Evolutionary conservation across 2,113 vertebrate species (phyloP).

Genomic region (Aphyosemion australe): DNA sequence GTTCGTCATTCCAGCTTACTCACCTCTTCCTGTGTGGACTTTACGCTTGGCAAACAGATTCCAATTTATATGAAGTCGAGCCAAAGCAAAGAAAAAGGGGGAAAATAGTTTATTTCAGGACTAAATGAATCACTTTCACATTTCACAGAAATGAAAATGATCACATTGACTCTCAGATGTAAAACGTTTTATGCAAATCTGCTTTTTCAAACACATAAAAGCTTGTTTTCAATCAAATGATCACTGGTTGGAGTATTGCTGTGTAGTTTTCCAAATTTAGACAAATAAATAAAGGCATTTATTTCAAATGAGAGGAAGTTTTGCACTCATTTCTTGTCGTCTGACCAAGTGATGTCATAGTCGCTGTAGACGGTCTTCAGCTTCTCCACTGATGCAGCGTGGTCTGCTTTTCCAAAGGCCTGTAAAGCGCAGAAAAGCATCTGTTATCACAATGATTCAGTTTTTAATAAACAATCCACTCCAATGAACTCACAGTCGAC

Average conservation of each 20-base stretch:
- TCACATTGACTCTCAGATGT: background rate
- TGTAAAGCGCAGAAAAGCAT: constrained; percentile 55
- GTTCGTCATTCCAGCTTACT: constrained; percentile 18
- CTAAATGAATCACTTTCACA: background rate
- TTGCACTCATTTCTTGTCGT: constrained; percentile 79
- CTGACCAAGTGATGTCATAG: constrained; percentile 88
- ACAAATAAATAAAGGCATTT: constrained; percentile 2
- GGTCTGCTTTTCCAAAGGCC: constrained; percentile 92
- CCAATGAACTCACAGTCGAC: constrained; percentile 82
- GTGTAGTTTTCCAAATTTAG: background rate
- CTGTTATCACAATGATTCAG: background rate
- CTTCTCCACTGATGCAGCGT: constrained; percentile 84
- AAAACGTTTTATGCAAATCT: background rate
- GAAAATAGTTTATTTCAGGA: background rate
- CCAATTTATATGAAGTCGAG: background rate
- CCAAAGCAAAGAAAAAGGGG: background rate
- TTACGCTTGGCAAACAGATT: constrained; percentile 49
- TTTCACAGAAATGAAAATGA: background rate
- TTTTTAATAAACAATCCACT: background rate
- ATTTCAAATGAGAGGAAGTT: background rate
- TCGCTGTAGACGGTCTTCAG: constrained; percentile 81
- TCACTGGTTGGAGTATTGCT: background rate
- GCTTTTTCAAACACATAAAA: background rate
- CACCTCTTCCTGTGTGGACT: constrained; percentile 61
- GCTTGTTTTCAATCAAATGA: constrained; percentile 27